phyloP scores from a whole-genome alignment of 2,113 vertebrate species.

The Amazona guildingii region DNA sequence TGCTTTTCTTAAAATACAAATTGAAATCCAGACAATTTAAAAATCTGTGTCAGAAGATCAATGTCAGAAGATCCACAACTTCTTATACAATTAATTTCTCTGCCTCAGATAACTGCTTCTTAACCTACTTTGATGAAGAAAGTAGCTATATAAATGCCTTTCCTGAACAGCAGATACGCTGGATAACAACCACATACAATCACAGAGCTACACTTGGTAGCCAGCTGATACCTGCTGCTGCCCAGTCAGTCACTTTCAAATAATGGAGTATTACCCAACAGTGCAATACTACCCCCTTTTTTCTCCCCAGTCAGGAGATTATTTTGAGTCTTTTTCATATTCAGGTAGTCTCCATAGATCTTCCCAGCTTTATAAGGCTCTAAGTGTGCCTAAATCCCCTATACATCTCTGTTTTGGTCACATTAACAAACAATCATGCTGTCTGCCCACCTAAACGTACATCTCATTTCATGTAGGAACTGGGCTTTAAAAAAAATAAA shows the following conservation, averaged over 20 bases:
- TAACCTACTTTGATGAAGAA: neutral
- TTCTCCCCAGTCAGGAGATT: neutral
- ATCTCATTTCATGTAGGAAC: neutral
- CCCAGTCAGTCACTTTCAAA: neutral
- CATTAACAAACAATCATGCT: neutral
- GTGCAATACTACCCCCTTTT: neutral
- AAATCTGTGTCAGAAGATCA: neutral
- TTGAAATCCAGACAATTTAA: neutral
- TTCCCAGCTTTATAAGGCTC: neutral
- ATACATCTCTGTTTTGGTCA: neutral
- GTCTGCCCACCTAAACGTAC: accelerated
- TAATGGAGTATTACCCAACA: neutral
- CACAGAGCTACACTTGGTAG: accelerated
- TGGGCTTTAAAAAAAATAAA: neutral
- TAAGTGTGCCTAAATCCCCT: neutral
- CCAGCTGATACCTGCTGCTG: neutral
- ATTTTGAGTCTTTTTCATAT: neutral
- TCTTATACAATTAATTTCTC: neutral
- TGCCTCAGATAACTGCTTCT: neutral
- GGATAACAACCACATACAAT: neutral
- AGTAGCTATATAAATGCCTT: neutral
- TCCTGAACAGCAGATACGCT: neutral
- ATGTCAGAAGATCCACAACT: neutral
- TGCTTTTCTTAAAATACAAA: neutral
- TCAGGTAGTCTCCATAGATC: neutral